These are phyloP conservation scores for Perca fluviatilis DNA, from an alignment of 2,113 vertebrate genomes.

Conservation along the genomic window DNA sequence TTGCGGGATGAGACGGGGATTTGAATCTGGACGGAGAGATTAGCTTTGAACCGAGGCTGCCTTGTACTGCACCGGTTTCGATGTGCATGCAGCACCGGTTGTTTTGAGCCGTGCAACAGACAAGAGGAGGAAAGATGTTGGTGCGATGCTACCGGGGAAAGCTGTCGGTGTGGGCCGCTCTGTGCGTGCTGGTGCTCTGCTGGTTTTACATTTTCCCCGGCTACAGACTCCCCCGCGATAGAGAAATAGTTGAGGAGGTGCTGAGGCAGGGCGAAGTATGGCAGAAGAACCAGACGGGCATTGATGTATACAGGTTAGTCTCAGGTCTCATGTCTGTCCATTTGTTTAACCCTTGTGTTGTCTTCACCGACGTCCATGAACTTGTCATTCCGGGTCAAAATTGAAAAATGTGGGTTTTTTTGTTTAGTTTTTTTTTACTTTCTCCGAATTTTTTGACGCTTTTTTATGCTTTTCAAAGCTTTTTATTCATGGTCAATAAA, in stretches of 20 bases:
- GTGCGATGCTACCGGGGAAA: slow-evolving; percentile 90
- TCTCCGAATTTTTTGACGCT: too few species aligned
- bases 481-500: too few species aligned
- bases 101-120: slow-evolving; percentile 1
- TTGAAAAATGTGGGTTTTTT: too few species aligned
- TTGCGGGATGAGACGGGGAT: slow-evolving; percentile 43
- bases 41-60: slow-evolving; percentile 18
- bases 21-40: neutral
- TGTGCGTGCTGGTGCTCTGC: slow-evolving; percentile 91
- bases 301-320: slow-evolving; percentile 89
- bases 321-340: slow-evolving; percentile 2
- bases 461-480: too few species aligned
- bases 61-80: slow-evolving; percentile 1
- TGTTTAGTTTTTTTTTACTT: too few species aligned
- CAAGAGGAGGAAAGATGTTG: slow-evolving; percentile 67
- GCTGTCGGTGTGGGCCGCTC: slow-evolving; percentile 89
- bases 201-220: slow-evolving; percentile 95
- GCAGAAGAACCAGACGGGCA: slow-evolving; percentile 90
- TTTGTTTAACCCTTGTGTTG: neutral
- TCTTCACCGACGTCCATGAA: too few species aligned
- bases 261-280: slow-evolving; percentile 89
- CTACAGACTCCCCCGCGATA: slow-evolving; percentile 90
- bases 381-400: too few species aligned
- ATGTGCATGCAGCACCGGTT: slow-evolving; percentile 1
- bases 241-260: slow-evolving; percentile 92